Conservation (phyloP, 2,888 invertebrate genomes). For the Phaonia tiefii region DNA sequence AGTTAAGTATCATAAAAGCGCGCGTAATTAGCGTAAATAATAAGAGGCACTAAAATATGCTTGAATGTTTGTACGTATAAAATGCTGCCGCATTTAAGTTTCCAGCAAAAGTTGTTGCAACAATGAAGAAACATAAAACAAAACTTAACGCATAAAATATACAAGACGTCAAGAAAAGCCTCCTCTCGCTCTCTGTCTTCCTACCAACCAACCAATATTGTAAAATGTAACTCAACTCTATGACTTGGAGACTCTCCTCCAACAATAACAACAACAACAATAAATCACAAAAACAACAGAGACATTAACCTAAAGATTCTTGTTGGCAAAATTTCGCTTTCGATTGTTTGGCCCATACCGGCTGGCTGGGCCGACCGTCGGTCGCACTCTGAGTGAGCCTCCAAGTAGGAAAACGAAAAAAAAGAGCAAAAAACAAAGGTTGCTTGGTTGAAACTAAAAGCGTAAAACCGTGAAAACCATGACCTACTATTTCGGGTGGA, state of each 20-base stretch:
- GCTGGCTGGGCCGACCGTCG: slow-evolving; percentile 13
- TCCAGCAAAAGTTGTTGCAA: too few species aligned
- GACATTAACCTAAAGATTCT: slow-evolving; percentile 60
- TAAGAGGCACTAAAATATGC: not conserved
- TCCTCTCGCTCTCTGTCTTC: not conserved
- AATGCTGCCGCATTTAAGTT: too few species aligned
- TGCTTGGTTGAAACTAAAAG: slow-evolving; percentile 46
- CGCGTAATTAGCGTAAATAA: not conserved
- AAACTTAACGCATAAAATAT: slow-evolving; percentile 35
- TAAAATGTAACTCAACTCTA: slow-evolving; percentile 4
- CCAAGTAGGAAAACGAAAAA: not conserved
- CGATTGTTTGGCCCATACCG: slow-evolving; percentile 43
- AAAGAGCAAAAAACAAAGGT: slow-evolving; percentile 21
- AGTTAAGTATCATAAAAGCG: not conserved
- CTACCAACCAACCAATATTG: not conserved
- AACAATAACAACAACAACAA: not conserved
- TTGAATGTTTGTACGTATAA: too few species aligned
- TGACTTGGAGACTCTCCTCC: slow-evolving; percentile 3
- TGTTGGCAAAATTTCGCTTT: slow-evolving; percentile 64
- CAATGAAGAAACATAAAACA: not conserved
- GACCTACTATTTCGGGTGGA: slow-evolving; percentile 62
- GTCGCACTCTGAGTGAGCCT: not conserved
- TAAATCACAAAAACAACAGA: slow-evolving; percentile 23
- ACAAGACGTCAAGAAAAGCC: not conserved
- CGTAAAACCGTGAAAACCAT: slow-evolving; percentile 66